Evolutionary conservation across 2,797 vertebrate species (phyloP).

Genomic region (Pangasius djambal): DNA sequence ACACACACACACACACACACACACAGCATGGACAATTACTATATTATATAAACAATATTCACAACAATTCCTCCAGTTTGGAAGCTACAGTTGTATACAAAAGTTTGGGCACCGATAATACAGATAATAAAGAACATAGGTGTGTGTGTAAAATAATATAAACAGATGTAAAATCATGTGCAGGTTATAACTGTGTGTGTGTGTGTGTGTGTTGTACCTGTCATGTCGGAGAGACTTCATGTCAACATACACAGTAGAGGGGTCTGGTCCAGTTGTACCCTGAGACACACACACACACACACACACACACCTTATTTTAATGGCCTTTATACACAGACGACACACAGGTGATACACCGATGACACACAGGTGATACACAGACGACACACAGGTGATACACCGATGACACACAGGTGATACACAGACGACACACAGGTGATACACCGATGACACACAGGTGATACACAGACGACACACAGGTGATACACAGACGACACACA

Average conservation of each 20-base stretch:
- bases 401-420: not conserved
- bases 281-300: constrained; percentile 65
- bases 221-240: constrained; percentile 97
- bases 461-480: too few species aligned
- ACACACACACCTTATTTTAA: not conserved
- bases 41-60: not conserved
- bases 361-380: not conserved
- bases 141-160: not conserved
- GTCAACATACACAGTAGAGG: constrained; percentile 96
- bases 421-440: rapidly evolving
- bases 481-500: too few species aligned
- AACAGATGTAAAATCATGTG: not conserved
- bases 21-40: not conserved
- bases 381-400: not conserved
- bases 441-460: rapidly evolving
- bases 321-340: not conserved
- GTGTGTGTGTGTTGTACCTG: constrained; percentile 76
- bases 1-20: not conserved
- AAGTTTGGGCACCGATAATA: not conserved
- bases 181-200: not conserved
- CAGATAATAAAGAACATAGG: not conserved
- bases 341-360: not conserved
- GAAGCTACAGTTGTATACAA: not conserved
- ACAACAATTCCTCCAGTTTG: not conserved
- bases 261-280: constrained; percentile 98